phyloP scores from a whole-genome alignment of 2,888 invertebrate species.

The Mechanitis mazaeus region DNA sequence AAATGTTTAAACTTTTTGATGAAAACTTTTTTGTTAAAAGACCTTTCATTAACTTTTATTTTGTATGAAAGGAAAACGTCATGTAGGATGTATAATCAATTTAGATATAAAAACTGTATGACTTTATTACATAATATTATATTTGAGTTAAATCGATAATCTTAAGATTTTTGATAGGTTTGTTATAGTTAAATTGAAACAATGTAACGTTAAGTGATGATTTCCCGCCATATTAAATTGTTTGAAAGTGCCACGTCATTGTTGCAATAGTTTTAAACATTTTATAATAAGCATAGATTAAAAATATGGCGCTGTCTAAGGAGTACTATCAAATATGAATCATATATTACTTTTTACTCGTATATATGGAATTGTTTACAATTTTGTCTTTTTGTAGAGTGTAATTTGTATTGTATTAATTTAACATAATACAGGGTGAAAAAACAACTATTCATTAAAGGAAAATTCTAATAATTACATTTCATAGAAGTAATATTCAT shows the following conservation, averaged over 20 bases:
- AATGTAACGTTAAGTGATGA: constrained; percentile 1
- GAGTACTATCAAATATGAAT: not conserved
- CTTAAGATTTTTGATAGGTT: constrained; percentile 11
- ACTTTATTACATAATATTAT: not conserved
- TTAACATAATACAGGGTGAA: too few species aligned
- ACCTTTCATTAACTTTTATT: constrained; percentile 7
- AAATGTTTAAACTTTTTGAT: not conserved
- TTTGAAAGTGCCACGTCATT: constrained; percentile 5
- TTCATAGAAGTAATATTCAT: too few species aligned
- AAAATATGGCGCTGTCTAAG: not conserved
- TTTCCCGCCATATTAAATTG: constrained; percentile 4
- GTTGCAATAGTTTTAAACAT: constrained; percentile 6
- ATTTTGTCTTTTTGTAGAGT: too few species aligned
- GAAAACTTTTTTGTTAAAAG: too few species aligned
- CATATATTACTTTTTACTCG: not conserved
- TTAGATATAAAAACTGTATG: not conserved
- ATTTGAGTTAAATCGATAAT: constrained; percentile 13
- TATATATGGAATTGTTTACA: too few species aligned
- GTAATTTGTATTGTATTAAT: too few species aligned
- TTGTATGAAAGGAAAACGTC: constrained; percentile 28
- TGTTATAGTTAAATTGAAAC: constrained; percentile 2
- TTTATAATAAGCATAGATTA: constrained; percentile 1
- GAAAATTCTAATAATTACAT: too few species aligned
- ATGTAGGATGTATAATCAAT: constrained; percentile 15
- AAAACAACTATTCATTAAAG: too few species aligned